A percentile compares a stretch with the other conserved stretches of the same genome.
Evolutionary conservation across 2,888 invertebrate species (phyloP).

Genomic region (Harpagoxenus sublaevis): DNA sequence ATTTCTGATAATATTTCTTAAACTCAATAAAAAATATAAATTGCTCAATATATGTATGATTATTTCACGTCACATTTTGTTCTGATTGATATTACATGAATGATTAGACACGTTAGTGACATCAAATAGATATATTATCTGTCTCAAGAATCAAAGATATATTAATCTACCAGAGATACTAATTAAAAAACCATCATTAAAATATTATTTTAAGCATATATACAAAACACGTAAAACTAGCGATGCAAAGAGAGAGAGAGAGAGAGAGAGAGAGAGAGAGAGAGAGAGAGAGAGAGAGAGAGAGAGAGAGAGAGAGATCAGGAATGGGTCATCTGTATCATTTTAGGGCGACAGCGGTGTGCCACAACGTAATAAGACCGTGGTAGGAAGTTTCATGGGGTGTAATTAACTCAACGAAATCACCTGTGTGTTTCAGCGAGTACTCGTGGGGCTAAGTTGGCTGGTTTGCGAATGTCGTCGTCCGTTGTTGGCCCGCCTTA

Average conservation of each 20-base stretch:
- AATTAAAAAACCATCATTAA: neutral
- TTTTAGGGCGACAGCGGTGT: conserved; percentile 68
- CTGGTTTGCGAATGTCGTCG: conserved; percentile 62
- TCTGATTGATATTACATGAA: neutral
- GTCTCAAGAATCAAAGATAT: neutral
- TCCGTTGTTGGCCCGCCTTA: conserved; percentile 61
- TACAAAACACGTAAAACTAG: conserved; percentile 24
- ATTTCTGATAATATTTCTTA: neutral
- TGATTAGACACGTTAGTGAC: neutral
- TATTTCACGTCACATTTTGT: neutral
- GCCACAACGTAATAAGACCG: conserved; percentile 71
- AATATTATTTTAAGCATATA: neutral
- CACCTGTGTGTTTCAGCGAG: conserved; percentile 36
- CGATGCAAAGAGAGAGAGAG: neutral
- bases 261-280: neutral
- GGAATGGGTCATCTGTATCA: conserved; percentile 68
- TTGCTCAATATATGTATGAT: neutral
- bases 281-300: conserved; percentile 27
- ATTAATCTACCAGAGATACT: neutral
- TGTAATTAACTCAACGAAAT: conserved; percentile 75
- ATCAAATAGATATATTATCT: neutral
- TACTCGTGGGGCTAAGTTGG: conserved; percentile 58
- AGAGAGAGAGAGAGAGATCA: conserved; percentile 18
- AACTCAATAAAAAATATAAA: neutral
- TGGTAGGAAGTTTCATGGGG: conserved; percentile 66